Percentiles rank a stretch among this genome's conserved stretches.
phyloP scores from a whole-genome alignment of 2,797 vertebrate species.

The Tauraco hartlaubi region DNA sequence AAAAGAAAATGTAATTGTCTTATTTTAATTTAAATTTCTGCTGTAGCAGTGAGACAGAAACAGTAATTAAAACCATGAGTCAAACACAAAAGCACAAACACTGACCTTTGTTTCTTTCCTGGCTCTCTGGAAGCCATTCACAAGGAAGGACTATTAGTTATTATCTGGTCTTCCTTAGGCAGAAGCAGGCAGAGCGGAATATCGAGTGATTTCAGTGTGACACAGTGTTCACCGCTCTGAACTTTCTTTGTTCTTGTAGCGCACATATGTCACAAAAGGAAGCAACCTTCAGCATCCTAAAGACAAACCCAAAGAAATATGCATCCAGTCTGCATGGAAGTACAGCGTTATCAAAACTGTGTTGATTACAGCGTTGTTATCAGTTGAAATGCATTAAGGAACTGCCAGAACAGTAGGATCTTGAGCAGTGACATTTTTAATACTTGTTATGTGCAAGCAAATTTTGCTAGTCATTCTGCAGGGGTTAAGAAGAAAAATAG shows the following conservation, averaged over 20 bases:
- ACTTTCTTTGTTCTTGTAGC: background rate
- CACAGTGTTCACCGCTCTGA: background rate
- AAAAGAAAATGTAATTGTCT: constrained; percentile 48
- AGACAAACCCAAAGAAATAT: background rate
- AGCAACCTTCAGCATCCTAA: background rate
- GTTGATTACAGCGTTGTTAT: background rate
- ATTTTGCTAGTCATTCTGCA: background rate
- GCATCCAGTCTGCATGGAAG: background rate
- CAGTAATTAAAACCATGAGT: constrained; percentile 38
- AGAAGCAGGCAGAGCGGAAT: background rate
- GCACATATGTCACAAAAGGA: background rate
- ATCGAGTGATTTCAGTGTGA: background rate
- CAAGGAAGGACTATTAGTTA: background rate
- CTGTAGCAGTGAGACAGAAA: constrained; percentile 42
- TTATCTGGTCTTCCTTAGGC: background rate
- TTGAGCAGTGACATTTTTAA: background rate
- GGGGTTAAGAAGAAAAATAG: background rate
- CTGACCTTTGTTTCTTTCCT: background rate
- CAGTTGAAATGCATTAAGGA: background rate
- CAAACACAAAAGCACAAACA: background rate
- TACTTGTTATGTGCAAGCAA: background rate
- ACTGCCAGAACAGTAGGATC: background rate
- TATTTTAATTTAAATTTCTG: constrained; percentile 45
- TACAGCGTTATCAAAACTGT: background rate
- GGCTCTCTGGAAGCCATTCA: background rate